A percentile compares a stretch with the other conserved stretches of the same genome.
Evolutionary conservation across 2,888 invertebrate species (phyloP).

Genomic region (Brachylomia viminalis): DNA sequence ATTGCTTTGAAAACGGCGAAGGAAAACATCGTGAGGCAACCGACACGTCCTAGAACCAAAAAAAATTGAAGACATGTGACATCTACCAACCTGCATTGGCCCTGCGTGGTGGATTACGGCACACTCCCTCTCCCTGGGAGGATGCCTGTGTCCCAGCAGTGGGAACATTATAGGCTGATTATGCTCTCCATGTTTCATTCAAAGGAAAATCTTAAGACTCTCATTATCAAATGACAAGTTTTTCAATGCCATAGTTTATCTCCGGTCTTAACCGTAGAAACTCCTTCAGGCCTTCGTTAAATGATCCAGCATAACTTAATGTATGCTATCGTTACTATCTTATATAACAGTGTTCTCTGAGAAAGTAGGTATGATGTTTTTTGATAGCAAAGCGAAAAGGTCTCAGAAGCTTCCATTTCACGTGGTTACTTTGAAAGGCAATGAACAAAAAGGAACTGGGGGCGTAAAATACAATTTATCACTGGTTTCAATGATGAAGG

Average conservation of each 20-base stretch:
- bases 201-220: neutral
- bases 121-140: too few relatives aligned
- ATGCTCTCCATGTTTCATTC: neutral
- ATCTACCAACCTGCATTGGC: too few relatives aligned
- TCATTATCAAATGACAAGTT: neutral
- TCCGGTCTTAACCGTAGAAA: neutral
- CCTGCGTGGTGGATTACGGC: too few relatives aligned
- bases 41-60: too few relatives aligned
- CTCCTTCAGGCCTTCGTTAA: neutral
- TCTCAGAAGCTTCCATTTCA: constrained; percentile 3
- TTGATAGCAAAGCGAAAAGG: neutral
- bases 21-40: too few relatives aligned
- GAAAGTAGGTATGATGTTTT: neutral
- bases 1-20: too few relatives aligned
- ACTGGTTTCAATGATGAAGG: constrained; percentile 55
- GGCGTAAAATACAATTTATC: constrained; percentile 57
- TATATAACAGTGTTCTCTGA: neutral
- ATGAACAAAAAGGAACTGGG: constrained; percentile 40
- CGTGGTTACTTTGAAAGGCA: constrained; percentile 32
- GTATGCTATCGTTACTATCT: neutral
- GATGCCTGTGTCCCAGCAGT: too few relatives aligned
- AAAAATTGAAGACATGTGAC: too few relatives aligned
- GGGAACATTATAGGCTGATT: too few relatives aligned
- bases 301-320: neutral
- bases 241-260: neutral